These are phyloP conservation scores for Agrilus biguttatus DNA, from an alignment of 2,888 invertebrate genomes.

Conservation along the genomic window DNA sequence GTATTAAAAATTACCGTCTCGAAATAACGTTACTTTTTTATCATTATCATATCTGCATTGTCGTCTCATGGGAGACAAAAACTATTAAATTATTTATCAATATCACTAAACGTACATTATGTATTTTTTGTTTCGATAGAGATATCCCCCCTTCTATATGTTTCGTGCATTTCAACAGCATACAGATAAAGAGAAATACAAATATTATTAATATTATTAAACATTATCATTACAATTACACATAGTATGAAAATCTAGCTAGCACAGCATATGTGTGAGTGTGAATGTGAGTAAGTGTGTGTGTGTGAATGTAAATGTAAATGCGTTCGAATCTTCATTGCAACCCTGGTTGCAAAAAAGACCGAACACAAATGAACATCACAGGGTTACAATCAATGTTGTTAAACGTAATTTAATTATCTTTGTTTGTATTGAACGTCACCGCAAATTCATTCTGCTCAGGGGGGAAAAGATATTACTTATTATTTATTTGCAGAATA, in stretches of 20 bases:
- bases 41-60: background rate
- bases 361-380: too few relatives aligned
- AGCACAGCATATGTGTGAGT: background rate
- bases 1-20: too few relatives aligned
- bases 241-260: background rate
- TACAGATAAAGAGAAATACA: slow-evolving; percentile 41
- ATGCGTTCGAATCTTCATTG: too few relatives aligned
- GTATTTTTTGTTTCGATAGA: slow-evolving; percentile 1
- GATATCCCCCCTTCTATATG: slow-evolving; percentile 64
- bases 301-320: too few relatives aligned
- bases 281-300: background rate
- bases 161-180: slow-evolving; percentile 82
- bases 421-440: too few relatives aligned
- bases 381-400: too few relatives aligned
- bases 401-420: too few relatives aligned
- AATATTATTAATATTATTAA: background rate
- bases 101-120: slow-evolving; percentile 7
- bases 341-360: too few relatives aligned
- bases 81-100: background rate
- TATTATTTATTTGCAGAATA: too few relatives aligned
- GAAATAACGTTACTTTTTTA: background rate
- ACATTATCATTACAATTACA: too few relatives aligned
- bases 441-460: too few relatives aligned
- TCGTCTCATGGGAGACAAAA: background rate
- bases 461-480: too few relatives aligned